Percentiles rank a stretch among this genome's conserved stretches.
phyloP scores from a whole-genome alignment of 2,113 vertebrate species.

The Neotoma lepida region DNA sequence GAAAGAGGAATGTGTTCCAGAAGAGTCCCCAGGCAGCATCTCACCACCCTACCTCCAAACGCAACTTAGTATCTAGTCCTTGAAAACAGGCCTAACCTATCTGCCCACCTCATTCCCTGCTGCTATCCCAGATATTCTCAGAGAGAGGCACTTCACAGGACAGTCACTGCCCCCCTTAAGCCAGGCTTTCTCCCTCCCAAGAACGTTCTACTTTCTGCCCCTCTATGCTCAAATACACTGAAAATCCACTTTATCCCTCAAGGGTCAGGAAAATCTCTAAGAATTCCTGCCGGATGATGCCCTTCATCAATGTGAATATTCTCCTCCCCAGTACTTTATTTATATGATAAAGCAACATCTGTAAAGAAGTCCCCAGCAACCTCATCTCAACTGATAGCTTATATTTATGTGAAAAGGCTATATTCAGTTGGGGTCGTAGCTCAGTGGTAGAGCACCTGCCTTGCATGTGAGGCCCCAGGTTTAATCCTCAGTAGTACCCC shows the following conservation, averaged over 20 bases:
- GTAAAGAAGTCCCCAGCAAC: constrained; percentile 1
- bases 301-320: background rate
- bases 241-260: background rate
- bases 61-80: background rate
- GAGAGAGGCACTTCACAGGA: background rate
- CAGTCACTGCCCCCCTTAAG: background rate
- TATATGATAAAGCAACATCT: background rate
- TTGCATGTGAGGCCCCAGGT: background rate
- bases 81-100: background rate
- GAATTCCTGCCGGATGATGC: background rate
- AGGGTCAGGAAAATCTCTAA: background rate
- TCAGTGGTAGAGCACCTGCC: background rate
- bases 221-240: background rate
- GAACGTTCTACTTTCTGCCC: background rate
- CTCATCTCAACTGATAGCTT: background rate
- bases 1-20: background rate
- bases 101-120: background rate
- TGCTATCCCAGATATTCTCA: too few relatives aligned
- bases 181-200: background rate
- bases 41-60: background rate
- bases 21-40: background rate
- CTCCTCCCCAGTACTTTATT: background rate
- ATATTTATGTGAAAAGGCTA: background rate
- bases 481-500: background rate
- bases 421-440: background rate